Conservation (phyloP, 2,797 vertebrate genomes). For the Pangasius krempfi region DNA sequence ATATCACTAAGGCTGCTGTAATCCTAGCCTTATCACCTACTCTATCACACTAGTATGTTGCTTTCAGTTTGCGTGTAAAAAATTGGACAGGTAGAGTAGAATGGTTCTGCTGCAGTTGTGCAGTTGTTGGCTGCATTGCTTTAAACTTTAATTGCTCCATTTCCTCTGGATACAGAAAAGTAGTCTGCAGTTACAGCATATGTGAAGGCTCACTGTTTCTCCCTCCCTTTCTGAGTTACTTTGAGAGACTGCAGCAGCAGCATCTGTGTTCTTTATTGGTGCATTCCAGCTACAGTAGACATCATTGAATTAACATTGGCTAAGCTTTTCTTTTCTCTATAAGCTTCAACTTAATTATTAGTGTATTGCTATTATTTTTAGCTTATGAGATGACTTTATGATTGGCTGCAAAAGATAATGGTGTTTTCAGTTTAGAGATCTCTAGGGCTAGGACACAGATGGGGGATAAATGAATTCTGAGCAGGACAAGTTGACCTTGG, state of each 20-base stretch:
- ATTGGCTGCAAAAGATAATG: background rate
- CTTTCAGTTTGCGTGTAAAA: background rate
- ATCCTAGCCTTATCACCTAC: background rate
- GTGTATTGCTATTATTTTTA: background rate
- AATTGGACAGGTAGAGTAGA: background rate
- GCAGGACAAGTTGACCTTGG: background rate
- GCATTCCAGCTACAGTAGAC: background rate
- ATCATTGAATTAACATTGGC: background rate
- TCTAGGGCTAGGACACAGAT: background rate
- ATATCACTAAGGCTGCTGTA: conserved; percentile 1
- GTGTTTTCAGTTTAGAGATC: background rate
- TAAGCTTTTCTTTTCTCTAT: background rate
- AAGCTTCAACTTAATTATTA: background rate
- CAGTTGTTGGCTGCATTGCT: conserved; percentile 53
- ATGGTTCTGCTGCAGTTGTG: background rate
- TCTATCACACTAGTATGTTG: background rate
- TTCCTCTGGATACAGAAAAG: conserved; percentile 49
- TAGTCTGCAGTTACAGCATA: conserved; percentile 37
- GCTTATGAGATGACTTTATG: background rate
- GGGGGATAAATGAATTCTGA: background rate
- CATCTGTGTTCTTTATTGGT: background rate
- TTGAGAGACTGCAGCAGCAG: background rate
- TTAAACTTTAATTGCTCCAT: conserved; percentile 70
- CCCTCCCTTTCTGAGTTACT: background rate
- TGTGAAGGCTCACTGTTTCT: background rate